A percentile compares a stretch with the other conserved stretches of the same genome.
These are phyloP conservation scores for Plecotus auritus DNA, from an alignment of 2,113 vertebrate genomes.

Conservation along the genomic window DNA sequence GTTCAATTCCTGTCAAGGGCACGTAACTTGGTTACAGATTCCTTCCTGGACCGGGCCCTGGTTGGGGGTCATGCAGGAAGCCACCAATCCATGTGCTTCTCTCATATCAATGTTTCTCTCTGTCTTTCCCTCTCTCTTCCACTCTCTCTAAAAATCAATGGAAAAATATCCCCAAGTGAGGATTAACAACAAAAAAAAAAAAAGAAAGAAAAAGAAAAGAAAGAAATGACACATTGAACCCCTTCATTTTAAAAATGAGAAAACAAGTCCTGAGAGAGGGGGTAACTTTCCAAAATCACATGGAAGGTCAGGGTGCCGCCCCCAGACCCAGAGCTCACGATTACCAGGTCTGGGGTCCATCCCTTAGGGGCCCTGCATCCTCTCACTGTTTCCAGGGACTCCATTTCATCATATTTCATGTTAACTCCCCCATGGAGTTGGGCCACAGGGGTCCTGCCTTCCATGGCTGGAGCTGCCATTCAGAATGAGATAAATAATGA, in stretches of 20 bases:
- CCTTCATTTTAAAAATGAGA: neutral
- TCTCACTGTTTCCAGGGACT: neutral
- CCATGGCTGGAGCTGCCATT: neutral
- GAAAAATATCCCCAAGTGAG: no score
- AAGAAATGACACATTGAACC: neutral
- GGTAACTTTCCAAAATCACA: neutral
- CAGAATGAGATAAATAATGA: neutral
- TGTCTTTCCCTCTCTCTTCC: neutral
- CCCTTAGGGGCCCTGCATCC: rapidly evolving
- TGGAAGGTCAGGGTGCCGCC: neutral
- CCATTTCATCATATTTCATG: neutral
- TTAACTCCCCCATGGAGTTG: neutral
- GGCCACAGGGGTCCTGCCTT: neutral
- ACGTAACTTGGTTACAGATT: no score
- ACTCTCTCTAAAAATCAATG: no score
- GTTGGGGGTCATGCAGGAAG: neutral
- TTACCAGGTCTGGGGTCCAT: neutral
- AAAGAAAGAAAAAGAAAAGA: no score
- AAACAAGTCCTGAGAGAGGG: neutral
- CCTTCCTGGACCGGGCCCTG: no score
- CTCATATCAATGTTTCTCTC: neutral
- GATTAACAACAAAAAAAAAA: no score
- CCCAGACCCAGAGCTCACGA: neutral
- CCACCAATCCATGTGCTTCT: neutral
- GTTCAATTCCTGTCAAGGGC: neutral